phyloP scores from a whole-genome alignment of 2,113 vertebrate species.

The Pituophis catenifer region DNA sequence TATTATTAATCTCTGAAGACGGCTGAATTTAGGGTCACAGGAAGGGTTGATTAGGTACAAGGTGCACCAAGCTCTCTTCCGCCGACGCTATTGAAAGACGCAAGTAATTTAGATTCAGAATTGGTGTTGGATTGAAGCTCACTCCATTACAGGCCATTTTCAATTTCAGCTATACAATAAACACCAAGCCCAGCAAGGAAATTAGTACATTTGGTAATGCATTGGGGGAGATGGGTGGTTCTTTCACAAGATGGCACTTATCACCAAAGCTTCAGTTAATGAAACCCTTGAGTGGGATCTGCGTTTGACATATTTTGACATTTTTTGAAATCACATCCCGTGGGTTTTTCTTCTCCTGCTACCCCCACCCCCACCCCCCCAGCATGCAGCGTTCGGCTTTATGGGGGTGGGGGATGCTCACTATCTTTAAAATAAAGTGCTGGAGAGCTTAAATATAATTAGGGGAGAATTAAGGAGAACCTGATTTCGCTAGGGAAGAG shows the following conservation, averaged over 20 bases:
- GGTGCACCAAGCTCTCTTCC: slow-evolving; percentile 96
- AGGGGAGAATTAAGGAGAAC: slow-evolving; percentile 67
- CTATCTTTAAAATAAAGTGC: slow-evolving; percentile 78
- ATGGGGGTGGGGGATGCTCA: slow-evolving; percentile 63
- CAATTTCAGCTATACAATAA: slow-evolving; percentile 99
- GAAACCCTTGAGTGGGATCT: slow-evolving; percentile 91
- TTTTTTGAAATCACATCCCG: slow-evolving; percentile 87
- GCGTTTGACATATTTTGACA: slow-evolving; percentile 88
- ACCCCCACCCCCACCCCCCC: slow-evolving; percentile 1
- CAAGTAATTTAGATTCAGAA: slow-evolving; percentile 99
- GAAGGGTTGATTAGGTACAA: slow-evolving; percentile 99
- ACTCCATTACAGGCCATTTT: slow-evolving; percentile 99
- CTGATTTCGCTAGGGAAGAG: slow-evolving; percentile 61
- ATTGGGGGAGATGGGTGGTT: slow-evolving; percentile 96
- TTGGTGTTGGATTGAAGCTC: slow-evolving; percentile 97
- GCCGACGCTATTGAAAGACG: slow-evolving; percentile 99
- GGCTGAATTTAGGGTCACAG: slow-evolving; percentile 97
- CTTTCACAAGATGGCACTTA: slow-evolving; percentile 94
- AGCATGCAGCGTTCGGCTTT: slow-evolving; percentile 73
- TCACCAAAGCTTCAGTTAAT: slow-evolving; percentile 87
- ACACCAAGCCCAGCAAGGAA: slow-evolving; percentile 98
- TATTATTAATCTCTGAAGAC: slow-evolving; percentile 99
- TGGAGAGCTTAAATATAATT: slow-evolving; percentile 75
- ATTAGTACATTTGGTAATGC: slow-evolving; percentile 99
- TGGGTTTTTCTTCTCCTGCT: slow-evolving; percentile 49